These are phyloP conservation scores for Protonemura montana DNA, from an alignment of 2,888 invertebrate species.

Conservation along the genomic window DNA sequence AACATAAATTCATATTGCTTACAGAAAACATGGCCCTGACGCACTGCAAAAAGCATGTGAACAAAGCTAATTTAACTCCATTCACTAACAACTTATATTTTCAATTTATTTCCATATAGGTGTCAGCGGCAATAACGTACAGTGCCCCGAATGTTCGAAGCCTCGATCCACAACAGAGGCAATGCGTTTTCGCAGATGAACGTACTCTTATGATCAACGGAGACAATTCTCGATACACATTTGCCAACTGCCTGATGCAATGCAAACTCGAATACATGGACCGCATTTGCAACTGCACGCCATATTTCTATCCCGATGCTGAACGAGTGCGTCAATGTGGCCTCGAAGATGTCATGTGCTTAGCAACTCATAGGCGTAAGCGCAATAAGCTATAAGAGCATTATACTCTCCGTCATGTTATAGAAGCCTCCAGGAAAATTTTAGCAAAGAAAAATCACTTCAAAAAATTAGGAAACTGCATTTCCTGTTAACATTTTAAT, in stretches of 20 bases:
- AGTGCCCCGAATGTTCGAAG: slow-evolving; percentile 45
- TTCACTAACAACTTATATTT: too few relatives aligned
- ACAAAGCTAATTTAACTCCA: too few relatives aligned
- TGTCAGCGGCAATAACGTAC: slow-evolving; percentile 49
- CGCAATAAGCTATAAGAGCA: not conserved
- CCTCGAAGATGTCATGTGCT: slow-evolving; percentile 47
- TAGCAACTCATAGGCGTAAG: slow-evolving; percentile 49
- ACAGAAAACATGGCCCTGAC: too few relatives aligned
- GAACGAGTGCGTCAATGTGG: slow-evolving; percentile 45
- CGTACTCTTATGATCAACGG: slow-evolving; percentile 31
- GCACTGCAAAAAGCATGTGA: too few relatives aligned
- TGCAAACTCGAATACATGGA: slow-evolving; percentile 48
- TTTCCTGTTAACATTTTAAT: too few relatives aligned
- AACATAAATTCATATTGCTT: too few relatives aligned
- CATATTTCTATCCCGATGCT: slow-evolving; percentile 48
- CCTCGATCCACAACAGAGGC: slow-evolving; percentile 44
- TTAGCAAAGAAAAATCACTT: too few relatives aligned
- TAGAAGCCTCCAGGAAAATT: too few relatives aligned
- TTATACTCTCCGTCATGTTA: too few relatives aligned
- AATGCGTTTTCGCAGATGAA: slow-evolving; percentile 49
- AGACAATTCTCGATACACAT: slow-evolving; percentile 41
- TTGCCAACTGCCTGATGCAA: slow-evolving; percentile 49
- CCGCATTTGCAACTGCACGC: slow-evolving; percentile 48
- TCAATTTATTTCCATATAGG: slow-evolving; percentile 32
- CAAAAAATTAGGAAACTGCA: too few relatives aligned